A percentile compares a stretch with the other conserved stretches of the same genome.
Evolutionary conservation across 2,113 vertebrate genomes (phyloP).

Genomic region (Syrrhaptes paradoxus): DNA sequence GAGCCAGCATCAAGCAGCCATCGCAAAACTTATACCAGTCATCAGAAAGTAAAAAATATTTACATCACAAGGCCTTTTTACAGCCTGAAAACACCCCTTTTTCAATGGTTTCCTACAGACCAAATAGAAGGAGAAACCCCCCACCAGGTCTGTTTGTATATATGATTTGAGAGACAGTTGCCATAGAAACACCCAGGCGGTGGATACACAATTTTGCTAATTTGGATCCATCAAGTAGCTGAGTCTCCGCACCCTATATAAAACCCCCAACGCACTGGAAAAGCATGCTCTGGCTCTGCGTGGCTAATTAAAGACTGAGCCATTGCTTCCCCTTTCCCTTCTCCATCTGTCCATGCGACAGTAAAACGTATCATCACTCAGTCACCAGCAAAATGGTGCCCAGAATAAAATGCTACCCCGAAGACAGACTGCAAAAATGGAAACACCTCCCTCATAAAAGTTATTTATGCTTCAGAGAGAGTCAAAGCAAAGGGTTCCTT

Average conservation of each 20-base stretch:
- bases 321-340: conserved; percentile 64
- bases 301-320: conserved; percentile 76
- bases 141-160: conserved; percentile 75
- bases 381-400: conserved; percentile 58
- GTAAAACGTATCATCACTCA: conserved; percentile 45
- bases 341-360: conserved; percentile 71
- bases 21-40: not conserved
- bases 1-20: not conserved
- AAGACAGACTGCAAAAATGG: conserved; percentile 32
- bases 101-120: conserved; percentile 62
- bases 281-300: conserved; percentile 60
- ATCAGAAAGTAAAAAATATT: conserved; percentile 5
- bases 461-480: conserved; percentile 13
- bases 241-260: conserved; percentile 33
- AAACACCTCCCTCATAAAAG: conserved; percentile 13
- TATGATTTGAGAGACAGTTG: conserved; percentile 77
- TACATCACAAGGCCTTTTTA: conserved; percentile 2
- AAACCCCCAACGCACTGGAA: conserved; percentile 57
- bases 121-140: conserved; percentile 70
- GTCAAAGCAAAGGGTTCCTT: not conserved
- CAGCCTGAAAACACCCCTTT: conserved; percentile 55
- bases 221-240: conserved; percentile 71
- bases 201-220: conserved; percentile 77
- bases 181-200: conserved; percentile 80
- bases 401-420: conserved; percentile 34